Base-by-base conservation (phyloP, 1,140 invertebrate species). In the Phortica variegata region DNA sequence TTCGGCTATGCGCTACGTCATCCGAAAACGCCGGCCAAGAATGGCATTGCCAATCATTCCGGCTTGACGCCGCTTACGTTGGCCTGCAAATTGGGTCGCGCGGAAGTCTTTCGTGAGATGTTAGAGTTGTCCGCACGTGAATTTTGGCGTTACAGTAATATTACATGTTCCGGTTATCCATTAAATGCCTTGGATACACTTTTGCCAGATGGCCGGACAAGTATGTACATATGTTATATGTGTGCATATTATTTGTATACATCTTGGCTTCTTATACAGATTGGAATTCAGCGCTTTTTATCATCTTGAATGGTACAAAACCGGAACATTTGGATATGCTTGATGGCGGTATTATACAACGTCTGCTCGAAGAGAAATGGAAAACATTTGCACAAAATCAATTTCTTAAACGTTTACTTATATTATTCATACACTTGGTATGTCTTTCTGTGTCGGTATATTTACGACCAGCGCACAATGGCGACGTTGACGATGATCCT, bases 141-240 rank as follows among this genome's bases (percentile, higher is more conserved):
- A 79, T 97, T 98, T 77, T 99, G 97, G 97, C 81, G 95, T 32
- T 99, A 98, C 78, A 97, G 93, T 61, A 98, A 98, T 73, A 97
- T 98, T 60, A 97, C 93, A n/a, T 99, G 96, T 78, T 97, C 94
- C 10, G 93, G 91, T 1, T 98, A 99, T 79, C 94, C 95, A 0
- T 79, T 99, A 2, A 95, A 94, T 77, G 93, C 94, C 13, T 79
- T 99, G 59, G 97, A 99, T 77, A 98, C 95, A 1, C 84, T 99
- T 46, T 78, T 92, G 41, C 91, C 94, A 7, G 90, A 95, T 77
- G 96, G 96, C 50, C 82, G 89, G 69, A 97, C 93, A 57, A 97
- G 95, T 97, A 82, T 83, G 85, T 83, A 18, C 4, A n/a, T 36
- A 13, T 43, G 21, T 18, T 40, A 40, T 13, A 9, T 40, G 19